Evolutionary conservation across 2,113 vertebrate genomes (phyloP), one percentile per base, ranked within the genome.

Genomic region (Genyomyrus donnyi): DNA sequence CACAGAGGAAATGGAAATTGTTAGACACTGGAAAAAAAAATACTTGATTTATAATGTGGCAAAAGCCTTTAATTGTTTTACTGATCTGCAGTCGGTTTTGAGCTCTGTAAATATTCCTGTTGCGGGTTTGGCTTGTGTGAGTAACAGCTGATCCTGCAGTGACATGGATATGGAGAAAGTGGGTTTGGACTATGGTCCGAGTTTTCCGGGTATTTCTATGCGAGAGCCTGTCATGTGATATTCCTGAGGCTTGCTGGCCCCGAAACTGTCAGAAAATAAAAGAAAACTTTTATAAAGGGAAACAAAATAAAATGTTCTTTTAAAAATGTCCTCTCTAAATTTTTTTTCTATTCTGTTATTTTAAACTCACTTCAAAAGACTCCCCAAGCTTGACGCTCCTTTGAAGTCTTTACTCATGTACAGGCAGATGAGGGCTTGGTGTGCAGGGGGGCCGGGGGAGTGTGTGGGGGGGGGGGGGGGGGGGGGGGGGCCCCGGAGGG

Each of bases 341-440:
- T n/a, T 70, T 88, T 84, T 48, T 66, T 13, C 46, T 27, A 39
- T 87, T 24, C 48, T 62, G 39, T 46, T 62, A 49, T 91, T 90
- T 91, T 77, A 45, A 80, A 88, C 49, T 91, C 70, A 88, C 74
- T 85, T 85, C 89, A 91, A 91, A 90, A 45, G 77, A 27, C 58
- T 88, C 66, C 46, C 17, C 52, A 5, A 7, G 42, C 66, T 46
- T 85, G 52, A 21, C 7, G 10, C 48, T 39, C 70, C 89, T 91
- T 90, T 91, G 91, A 91, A 90, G 89, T 84, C 50, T 31, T 88
- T 83, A 84, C 46, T 85, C 46, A n/a, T 62, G 15, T 49, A 85
- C 11, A 24, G 42, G 87, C 89, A 53, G 24, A 50, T 77, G 24
- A 89, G 50, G 80, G 49, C 31, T 46, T 21, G 27, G 70, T 17